Percentiles rank a stretch among this genome's conserved stretches.
These are phyloP conservation scores for Tribolium madens DNA, from an alignment of 1,140 invertebrate genomes.

Conservation along the genomic window DNA sequence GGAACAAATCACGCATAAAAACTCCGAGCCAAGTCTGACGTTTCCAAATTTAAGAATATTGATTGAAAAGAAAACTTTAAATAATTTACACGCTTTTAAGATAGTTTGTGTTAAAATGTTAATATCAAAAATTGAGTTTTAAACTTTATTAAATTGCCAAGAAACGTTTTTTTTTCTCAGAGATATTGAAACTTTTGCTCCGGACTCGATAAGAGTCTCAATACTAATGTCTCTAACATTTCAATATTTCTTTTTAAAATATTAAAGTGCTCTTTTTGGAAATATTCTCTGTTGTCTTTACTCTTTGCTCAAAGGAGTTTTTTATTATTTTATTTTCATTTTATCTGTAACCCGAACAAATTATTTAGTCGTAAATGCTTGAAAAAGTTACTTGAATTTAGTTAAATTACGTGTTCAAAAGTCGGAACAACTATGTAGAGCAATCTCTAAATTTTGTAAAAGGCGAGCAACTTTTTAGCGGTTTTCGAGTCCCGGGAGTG, in stretches of 20 bases:
- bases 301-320: neutral
- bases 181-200: neutral
- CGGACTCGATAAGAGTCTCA: neutral
- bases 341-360: no score
- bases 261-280: neutral
- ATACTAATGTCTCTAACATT: neutral
- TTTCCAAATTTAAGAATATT: slow-evolving; percentile 15
- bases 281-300: neutral
- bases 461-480: neutral
- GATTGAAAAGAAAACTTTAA: neutral
- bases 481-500: neutral
- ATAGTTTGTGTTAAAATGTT: slow-evolving; percentile 1
- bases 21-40: neutral
- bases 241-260: neutral
- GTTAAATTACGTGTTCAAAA: neutral
- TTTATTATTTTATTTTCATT: neutral
- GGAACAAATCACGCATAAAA: slow-evolving; percentile 25
- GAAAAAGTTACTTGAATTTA: neutral
- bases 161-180: neutral
- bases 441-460: neutral
- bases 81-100: slow-evolving; percentile 6
- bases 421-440: neutral
- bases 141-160: neutral
- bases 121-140: neutral
- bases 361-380: neutral